phyloP scores from a whole-genome alignment of 2,888 invertebrate species.

The Phytoseiulus persimilis region DNA sequence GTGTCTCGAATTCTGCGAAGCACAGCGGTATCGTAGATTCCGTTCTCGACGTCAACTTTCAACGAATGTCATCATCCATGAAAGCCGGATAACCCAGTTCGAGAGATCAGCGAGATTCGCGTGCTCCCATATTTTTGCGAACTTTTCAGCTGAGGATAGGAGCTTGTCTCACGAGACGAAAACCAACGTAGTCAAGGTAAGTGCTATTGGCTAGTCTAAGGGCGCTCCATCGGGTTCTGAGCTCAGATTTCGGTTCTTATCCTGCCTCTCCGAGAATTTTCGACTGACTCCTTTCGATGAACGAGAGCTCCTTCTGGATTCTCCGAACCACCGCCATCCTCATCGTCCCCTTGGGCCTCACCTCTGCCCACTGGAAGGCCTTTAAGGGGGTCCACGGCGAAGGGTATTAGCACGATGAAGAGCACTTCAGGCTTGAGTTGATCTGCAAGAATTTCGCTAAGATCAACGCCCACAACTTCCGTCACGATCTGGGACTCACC shows the following conservation, averaged over 20 bases:
- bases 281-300: no score
- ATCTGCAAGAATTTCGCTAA: conserved; percentile 65
- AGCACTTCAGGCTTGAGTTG: conserved; percentile 22
- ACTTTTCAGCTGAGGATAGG: not conserved
- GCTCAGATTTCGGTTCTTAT: no score
- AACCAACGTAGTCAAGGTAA: not conserved
- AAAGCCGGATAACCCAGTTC: not conserved
- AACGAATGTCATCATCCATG: not conserved
- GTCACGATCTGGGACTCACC: conserved; percentile 61
- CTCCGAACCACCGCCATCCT: conserved; percentile 10
- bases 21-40: no score
- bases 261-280: no score
- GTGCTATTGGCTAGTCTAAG: not conserved
- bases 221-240: no score
- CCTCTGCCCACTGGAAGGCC: conserved; percentile 28
- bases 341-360: not conserved
- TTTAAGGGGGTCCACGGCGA: conserved; percentile 68
- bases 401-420: conserved; percentile 59
- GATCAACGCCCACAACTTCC: conserved; percentile 72
- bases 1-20: no score
- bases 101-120: not conserved
- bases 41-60: no score
- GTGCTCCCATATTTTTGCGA: not conserved
- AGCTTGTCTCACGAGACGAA: not conserved
- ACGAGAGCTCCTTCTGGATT: not conserved